phyloP scores from a whole-genome alignment of 1,140 invertebrate species.

The Ceratosolen solmsi region DNA sequence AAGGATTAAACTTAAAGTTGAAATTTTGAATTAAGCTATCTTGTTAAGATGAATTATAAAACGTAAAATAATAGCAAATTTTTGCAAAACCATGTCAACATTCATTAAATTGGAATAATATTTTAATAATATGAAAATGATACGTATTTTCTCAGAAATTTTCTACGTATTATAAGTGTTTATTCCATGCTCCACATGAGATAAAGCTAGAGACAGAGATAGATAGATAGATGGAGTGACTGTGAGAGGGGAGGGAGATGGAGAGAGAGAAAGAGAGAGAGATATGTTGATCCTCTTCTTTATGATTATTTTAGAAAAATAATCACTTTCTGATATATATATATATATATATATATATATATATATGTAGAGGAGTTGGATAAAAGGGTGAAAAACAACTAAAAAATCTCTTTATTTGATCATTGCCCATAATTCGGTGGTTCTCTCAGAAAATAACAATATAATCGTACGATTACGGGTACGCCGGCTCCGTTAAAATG shows the following conservation, averaged over 20 bases:
- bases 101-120: too few species aligned
- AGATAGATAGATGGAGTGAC: too few species aligned
- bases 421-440: constrained; percentile 34
- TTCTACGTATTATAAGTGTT: not conserved
- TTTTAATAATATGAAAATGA: constrained; percentile 22
- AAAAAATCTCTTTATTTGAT: constrained; percentile 45
- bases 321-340: not conserved
- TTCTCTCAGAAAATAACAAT: not conserved
- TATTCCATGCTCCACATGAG: not conserved
- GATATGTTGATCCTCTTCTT: constrained; percentile 6
- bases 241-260: too few species aligned
- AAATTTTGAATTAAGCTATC: too few species aligned
- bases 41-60: too few species aligned
- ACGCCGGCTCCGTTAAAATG: not conserved
- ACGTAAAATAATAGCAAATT: too few species aligned
- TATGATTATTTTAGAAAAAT: not conserved
- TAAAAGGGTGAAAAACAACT: constrained; percentile 4
- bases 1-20: too few species aligned
- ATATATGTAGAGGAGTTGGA: not conserved
- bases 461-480: not conserved
- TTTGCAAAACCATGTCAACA: too few species aligned
- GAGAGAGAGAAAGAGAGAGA: too few species aligned
- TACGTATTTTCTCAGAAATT: constrained; percentile 43
- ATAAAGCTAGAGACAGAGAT: too few species aligned
- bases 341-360: too few species aligned